Conservation (phyloP, 1,140 invertebrate species). For the Drosophila mojavensis region DNA sequence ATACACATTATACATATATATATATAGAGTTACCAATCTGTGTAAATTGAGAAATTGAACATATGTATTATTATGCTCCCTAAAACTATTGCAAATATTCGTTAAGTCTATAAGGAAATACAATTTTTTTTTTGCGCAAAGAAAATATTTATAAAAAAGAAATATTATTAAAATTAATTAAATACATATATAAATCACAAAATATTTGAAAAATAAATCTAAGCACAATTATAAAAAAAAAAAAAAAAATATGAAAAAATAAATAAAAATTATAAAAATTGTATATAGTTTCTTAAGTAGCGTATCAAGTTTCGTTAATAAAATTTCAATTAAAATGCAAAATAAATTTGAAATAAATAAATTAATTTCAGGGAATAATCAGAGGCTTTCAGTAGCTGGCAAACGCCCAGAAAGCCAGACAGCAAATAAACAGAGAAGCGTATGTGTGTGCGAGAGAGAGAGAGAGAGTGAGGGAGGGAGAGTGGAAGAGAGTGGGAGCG, state of each 20-base stretch:
- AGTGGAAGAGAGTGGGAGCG: slow-evolving; percentile 3
- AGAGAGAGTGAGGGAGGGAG: not conserved
- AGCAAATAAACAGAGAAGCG: slow-evolving; percentile 18
- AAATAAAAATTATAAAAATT: slow-evolving; percentile 1
- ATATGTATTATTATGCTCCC: slow-evolving; percentile 37
- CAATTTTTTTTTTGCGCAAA: slow-evolving; percentile 34
- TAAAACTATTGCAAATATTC: slow-evolving; percentile 28
- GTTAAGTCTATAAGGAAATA: slow-evolving; percentile 38
- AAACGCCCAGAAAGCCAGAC: slow-evolving; percentile 9
- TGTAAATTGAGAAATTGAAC: slow-evolving; percentile 44
- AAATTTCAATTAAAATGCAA: slow-evolving; percentile 55
- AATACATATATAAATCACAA: slow-evolving; percentile 23
- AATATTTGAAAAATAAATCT: slow-evolving; percentile 75
- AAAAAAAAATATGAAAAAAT: not conserved
- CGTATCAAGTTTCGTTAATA: slow-evolving; percentile 63
- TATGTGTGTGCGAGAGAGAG: not conserved
- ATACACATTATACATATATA: too few species aligned
- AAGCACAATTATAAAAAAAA: slow-evolving; percentile 39
- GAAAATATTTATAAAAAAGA: not conserved
- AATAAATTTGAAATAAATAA: slow-evolving; percentile 26
- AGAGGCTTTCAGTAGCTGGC: slow-evolving; percentile 1
- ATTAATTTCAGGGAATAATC: slow-evolving; percentile 16
- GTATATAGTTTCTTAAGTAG: slow-evolving; percentile 54
- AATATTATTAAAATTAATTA: slow-evolving; percentile 33
- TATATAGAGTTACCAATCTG: slow-evolving; percentile 23